These are phyloP conservation scores for Musca domestica DNA, from an alignment of 1,140 invertebrate genomes.

Conservation along the genomic window DNA sequence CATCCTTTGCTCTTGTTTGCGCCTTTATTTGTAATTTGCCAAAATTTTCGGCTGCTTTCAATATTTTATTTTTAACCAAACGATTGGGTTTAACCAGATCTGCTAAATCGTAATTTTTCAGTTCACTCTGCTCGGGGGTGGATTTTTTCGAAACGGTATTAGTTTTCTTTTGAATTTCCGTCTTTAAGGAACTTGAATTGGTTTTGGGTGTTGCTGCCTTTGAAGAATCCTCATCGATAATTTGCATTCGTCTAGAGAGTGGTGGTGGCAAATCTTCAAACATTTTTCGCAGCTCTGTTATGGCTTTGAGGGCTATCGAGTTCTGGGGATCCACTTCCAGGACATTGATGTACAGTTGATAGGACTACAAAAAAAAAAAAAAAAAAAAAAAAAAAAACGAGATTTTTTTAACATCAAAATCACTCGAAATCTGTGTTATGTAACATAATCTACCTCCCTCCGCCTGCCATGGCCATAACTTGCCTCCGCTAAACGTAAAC, in stretches of 20 bases:
- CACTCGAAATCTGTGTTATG: no score
- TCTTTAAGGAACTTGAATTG: no score
- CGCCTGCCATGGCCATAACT: slow-evolving; percentile 52
- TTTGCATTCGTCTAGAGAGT: slow-evolving; percentile 7
- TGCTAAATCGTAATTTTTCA: slow-evolving; percentile 44
- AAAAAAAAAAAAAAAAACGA: not conserved
- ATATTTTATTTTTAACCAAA: slow-evolving; percentile 45
- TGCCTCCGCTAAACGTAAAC: slow-evolving; percentile 58
- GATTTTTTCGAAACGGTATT: not conserved
- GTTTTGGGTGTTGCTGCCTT: no score
- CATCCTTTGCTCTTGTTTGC: no score
- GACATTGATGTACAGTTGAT: slow-evolving; percentile 43
- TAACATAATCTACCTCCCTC: slow-evolving; percentile 51
- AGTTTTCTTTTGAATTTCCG: not conserved
- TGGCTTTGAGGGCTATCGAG: slow-evolving; percentile 45
- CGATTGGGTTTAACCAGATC: slow-evolving; percentile 47
- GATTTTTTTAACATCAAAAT: no score
- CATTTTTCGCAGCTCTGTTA: slow-evolving; percentile 39
- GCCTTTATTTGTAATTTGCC: not conserved
- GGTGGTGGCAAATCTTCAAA: slow-evolving; percentile 38
- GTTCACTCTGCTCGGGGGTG: not conserved
- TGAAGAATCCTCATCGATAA: slow-evolving; percentile 9
- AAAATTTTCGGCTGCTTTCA: slow-evolving; percentile 38
- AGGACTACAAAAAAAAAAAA: no score
- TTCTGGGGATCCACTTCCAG: slow-evolving; percentile 54